phyloP scores from a whole-genome alignment of 92 coral and sea anemone species.

The Phenganax marumi region DNA sequence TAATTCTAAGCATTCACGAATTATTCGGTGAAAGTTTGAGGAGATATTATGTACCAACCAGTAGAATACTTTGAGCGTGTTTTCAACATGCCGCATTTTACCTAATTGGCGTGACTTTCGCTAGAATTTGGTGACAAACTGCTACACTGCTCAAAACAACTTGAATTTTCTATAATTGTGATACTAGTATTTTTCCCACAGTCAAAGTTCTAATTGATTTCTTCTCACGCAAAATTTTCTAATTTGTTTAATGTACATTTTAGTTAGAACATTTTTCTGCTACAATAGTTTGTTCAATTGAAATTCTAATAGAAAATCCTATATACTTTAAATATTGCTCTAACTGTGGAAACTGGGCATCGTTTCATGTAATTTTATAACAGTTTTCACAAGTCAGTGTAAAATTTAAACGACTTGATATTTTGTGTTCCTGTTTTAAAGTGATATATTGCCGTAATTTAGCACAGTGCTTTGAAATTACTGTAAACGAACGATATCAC shows the following conservation, averaged over 20 bases:
- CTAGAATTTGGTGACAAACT: neutral
- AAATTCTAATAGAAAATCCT: neutral
- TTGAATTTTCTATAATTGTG: too few species aligned
- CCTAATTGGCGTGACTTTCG: neutral
- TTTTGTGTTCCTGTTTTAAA: slow-evolving; percentile 5
- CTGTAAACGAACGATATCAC: neutral
- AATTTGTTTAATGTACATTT: neutral
- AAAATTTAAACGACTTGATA: neutral
- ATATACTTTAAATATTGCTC: neutral
- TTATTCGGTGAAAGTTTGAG: neutral
- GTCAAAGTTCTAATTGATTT: neutral
- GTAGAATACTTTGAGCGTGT: neutral
- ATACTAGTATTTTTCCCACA: neutral
- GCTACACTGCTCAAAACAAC: too few species aligned
- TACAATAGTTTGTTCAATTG: neutral
- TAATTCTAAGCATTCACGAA: neutral
- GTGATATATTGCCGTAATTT: neutral
- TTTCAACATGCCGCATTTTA: neutral
- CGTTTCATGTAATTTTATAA: neutral
- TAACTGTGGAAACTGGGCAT: neutral
- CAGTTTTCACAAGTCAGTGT: neutral
- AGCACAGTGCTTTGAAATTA: neutral
- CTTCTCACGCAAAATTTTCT: neutral
- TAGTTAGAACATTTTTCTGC: neutral
- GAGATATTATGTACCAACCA: neutral